Base-by-base conservation (phyloP, 2,797 vertebrate species). In the Labeo calbasu region DNA sequence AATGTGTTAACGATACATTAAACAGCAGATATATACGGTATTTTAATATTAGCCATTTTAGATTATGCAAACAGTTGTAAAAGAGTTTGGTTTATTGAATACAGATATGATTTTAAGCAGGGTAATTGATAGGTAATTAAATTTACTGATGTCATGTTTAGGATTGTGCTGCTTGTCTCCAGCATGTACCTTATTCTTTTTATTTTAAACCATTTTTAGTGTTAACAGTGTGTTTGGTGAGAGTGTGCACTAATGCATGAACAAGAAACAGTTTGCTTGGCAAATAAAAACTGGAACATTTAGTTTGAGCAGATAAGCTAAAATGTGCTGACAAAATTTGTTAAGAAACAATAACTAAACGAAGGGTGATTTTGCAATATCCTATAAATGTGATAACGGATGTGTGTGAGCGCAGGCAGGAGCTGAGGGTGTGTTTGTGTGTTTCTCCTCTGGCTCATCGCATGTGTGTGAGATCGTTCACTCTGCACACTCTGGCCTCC, bases 401-500 rank as follows among this genome's bases (percentile, higher is more conserved):
- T 76, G 32, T 43, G 51, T 76, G 66, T 69, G 66, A 69, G 36
- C 5, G 4, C 36, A 13, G 66, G 19, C 36, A n/a, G 66, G 51
- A 76, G 72, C 72, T 25, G 32, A 10, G 76, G 40, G 23, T 61
- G 75, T 59, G 70, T 51, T 14, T 40, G 65, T 66, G 63, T 32
- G 65, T 43, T 57, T 65, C 25, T 73, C 15, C 10, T 55, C 61
- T 77, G 13, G 65, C 32, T 75, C 28, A 59, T 84, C 63, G 25
- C 13, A 28, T 77, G 61, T 57, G 63, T 68, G 51, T 83, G 50
- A 77, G 63, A 77, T 46, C 23, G 32, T 81, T 70, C 65, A 25
- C 36, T 80, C 28, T 65, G 50, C 65, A 77, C 66, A 79, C 73
- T 84, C 66, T 79, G 68, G 66, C 50, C 83, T 84, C 76, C 50